phyloP scores from a whole-genome alignment of 2,888 invertebrate species.

The Amblyteles armatorius region DNA sequence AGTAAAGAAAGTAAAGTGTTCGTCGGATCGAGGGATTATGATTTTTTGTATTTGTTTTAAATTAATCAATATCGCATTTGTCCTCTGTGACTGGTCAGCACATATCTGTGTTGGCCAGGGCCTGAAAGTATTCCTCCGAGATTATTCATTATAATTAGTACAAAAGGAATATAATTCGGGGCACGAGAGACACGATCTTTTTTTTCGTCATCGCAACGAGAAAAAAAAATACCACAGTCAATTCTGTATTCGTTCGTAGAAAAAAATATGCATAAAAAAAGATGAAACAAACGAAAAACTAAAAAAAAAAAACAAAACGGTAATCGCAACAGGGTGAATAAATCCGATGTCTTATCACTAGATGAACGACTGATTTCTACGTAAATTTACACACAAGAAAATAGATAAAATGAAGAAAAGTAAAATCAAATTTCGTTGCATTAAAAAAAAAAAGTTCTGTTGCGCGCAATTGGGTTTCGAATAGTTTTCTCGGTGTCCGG shows the following conservation, averaged over 20 bases:
- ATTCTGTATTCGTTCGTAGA: slow-evolving; percentile 16
- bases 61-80: slow-evolving; percentile 41
- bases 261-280: neutral
- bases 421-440: slow-evolving; percentile 19
- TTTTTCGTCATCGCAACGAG: slow-evolving; percentile 14
- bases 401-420: neutral
- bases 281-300: neutral
- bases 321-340: slow-evolving; percentile 36
- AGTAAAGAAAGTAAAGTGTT: slow-evolving; percentile 68
- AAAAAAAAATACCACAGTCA: slow-evolving; percentile 29
- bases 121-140: slow-evolving; percentile 64
- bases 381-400: neutral
- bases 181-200: slow-evolving; percentile 15
- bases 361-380: slow-evolving; percentile 18
- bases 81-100: slow-evolving; percentile 55
- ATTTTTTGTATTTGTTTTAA: slow-evolving; percentile 20
- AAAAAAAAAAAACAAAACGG: slow-evolving; percentile 21
- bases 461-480: slow-evolving; percentile 54
- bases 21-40: slow-evolving; percentile 60
- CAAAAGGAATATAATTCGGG: slow-evolving; percentile 50
- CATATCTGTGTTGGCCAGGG: slow-evolving; percentile 51
- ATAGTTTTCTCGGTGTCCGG: slow-evolving; percentile 53
- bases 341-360: slow-evolving; percentile 27
- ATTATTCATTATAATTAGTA: slow-evolving; percentile 58
- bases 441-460: slow-evolving; percentile 19